Conservation (phyloP, 2,797 vertebrate species). For the Austrolebias charrua region DNA sequence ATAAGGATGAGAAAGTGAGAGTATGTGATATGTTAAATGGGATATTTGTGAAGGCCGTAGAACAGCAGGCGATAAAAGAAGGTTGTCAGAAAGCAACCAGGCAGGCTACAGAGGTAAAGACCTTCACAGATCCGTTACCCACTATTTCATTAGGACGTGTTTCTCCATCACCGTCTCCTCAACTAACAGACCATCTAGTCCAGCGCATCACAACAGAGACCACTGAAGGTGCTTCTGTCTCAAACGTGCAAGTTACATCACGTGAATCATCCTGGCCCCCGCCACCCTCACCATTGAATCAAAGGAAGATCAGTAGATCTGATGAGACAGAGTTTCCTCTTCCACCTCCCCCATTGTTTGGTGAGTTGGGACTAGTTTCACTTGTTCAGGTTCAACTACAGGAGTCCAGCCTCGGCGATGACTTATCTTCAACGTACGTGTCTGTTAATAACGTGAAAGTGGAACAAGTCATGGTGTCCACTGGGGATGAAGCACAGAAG, state of each 20-base stretch:
- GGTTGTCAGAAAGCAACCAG: slow-evolving; percentile 18
- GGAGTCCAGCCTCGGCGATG: not conserved
- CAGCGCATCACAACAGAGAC: slow-evolving; percentile 74
- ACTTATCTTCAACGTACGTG: not conserved
- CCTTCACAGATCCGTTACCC: slow-evolving; percentile 1
- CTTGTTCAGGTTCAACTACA: slow-evolving; percentile 28
- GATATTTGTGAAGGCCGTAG: slow-evolving; percentile 58
- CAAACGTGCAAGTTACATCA: slow-evolving; percentile 35
- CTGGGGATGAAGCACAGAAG: slow-evolving; percentile 3
- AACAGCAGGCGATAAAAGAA: slow-evolving; percentile 43
- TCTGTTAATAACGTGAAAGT: slow-evolving; percentile 18
- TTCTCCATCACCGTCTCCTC: slow-evolving; percentile 78
- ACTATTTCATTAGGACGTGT: slow-evolving; percentile 39
- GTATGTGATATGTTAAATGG: slow-evolving; percentile 49
- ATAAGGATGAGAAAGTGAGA: slow-evolving; percentile 53
- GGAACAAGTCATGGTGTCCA: not conserved
- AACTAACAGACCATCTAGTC: slow-evolving; percentile 78
- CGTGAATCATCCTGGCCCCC: slow-evolving; percentile 82
- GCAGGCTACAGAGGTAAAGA: slow-evolving; percentile 32
- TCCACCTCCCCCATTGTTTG: slow-evolving; percentile 70
- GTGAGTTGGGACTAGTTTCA: slow-evolving; percentile 26
- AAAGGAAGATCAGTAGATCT: slow-evolving; percentile 63
- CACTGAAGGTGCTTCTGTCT: slow-evolving; percentile 29
- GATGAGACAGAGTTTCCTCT: slow-evolving; percentile 80
- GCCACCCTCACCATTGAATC: slow-evolving; percentile 73